Evolutionary conservation across 1,140 invertebrate species (phyloP), one percentile per base, ranked within the genome.

Genomic region (Zophobas morio): DNA sequence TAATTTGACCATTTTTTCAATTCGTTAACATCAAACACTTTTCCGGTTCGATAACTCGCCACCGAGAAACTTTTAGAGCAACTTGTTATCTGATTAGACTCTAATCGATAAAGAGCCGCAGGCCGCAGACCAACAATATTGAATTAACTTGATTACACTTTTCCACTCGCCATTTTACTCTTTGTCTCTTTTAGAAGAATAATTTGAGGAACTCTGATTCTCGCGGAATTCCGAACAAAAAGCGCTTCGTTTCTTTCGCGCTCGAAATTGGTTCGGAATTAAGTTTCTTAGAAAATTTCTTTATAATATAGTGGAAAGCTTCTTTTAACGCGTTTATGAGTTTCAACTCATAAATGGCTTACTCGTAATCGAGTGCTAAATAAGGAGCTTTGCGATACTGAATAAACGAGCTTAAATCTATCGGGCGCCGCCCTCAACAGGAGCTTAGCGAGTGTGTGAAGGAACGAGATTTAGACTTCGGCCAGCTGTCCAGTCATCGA

Each of bases 11-110:
- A 72, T 72, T 72, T 72, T 72, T 72, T 72, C 70, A 72, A 72
- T 72, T 72, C 70, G 70, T 72, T 72, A 72, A 72, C 70, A 72
- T 72, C 70, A 72, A 72, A 72, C 70, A 72, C 70, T 72, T 72
- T 72, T 72, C 51, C 70, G 46, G 33, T 51, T 72, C 46, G 36
- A 54, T 72, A 72, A 72, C 34, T 72, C 70, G 8, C 32, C 46
- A 54, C 70, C 34, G 46, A 49, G 47, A 72, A 70, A 72, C 70
- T 72, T 72, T 72, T 72, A 72, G 46, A 72, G 70, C 51, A 72
- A 72, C 70, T 72, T 72, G 46, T 72, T 72, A 72, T 72, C 70
- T 72, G 70, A 72, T 72, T 72, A 72, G 70, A 72, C 33, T 72
- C 70, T 72, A 72, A 72, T 72, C 70, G 51, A 72, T 72, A 72